Evolutionary conservation across 2,797 vertebrate genomes (phyloP), one percentile per base, ranked within the genome.

Genomic region (Coilia nasus): DNA sequence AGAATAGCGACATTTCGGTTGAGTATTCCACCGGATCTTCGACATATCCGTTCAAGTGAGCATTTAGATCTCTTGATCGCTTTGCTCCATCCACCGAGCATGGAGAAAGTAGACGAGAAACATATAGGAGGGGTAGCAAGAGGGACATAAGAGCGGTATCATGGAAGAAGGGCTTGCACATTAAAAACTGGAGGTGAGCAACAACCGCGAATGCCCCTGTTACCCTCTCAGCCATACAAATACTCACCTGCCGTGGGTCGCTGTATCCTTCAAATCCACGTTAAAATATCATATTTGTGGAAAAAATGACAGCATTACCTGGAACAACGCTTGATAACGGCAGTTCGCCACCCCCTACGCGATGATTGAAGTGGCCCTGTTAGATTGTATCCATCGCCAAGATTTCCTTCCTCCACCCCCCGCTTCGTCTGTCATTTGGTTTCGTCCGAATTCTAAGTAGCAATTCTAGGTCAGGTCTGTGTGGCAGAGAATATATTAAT

Each of bases 371-470:
- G 71, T 78, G 71, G 71, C 71, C 71, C 71, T 78, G 71, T 78
- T 78, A 78, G 71, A 78, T 78, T 78, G 35, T 78, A 78, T 78
- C 71, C 71, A 78, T 78, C 71, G 71, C 71, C 35, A 78, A 78
- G 71, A 78, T 78, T 78, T 78, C 71, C 71, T 78, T 78, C 83
- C 75, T 60, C 84, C 88, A 84, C 84, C 90, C 91, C 90, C 88
- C 84, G 85, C 84, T 89, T 80, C 88, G 82, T 91, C 84, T 85
- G 84, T 85, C 82, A 10, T 83, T 94, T 96, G 96, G 96, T 96
- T 94, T 85, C 87, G 93, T 87, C 95, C 94, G 93, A 93, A 94
- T 94, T 95, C 93, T 95, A 94, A 95, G 94, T 94, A 94, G 94
- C 93, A 92, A 94, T 95, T 95, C 95, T 95, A 95, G 95, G 95